phyloP scores from a whole-genome alignment of 2,797 vertebrate genomes.

The Phyllotis vaccarum region DNA sequence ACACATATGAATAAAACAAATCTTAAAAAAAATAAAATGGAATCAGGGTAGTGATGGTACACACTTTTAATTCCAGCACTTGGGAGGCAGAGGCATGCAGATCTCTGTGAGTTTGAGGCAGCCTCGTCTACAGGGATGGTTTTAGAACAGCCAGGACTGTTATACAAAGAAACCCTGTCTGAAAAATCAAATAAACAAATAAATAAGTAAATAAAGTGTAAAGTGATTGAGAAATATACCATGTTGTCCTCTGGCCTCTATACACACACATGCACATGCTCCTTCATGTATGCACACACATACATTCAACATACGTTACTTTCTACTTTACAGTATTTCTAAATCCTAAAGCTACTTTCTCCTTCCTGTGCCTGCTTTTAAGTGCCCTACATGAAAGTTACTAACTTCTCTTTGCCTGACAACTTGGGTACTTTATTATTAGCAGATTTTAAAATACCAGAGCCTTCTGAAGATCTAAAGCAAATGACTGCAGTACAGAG shows the following conservation, averaged over 20 bases:
- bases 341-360: not conserved
- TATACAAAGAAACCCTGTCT: not conserved
- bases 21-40: not conserved
- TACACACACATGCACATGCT: not conserved
- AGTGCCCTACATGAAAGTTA: conserved; percentile 27
- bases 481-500: not conserved
- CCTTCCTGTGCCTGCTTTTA: not conserved
- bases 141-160: not conserved
- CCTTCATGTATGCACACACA: too few species aligned
- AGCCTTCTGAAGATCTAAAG: conserved; percentile 46
- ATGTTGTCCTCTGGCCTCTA: not conserved
- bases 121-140: not conserved
- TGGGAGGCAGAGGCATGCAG: not conserved
- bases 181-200: not conserved
- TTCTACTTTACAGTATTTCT: conserved; percentile 24
- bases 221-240: not conserved
- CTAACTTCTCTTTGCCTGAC: conserved; percentile 1
- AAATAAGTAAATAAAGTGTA: not conserved
- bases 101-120: not conserved
- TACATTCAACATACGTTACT: not conserved
- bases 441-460: conserved; percentile 7
- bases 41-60: not conserved
- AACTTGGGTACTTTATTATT: not conserved
- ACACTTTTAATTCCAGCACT: not conserved
- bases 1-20: not conserved